Percentiles rank a stretch among this genome's conserved stretches.
phyloP scores from a whole-genome alignment of 2,888 invertebrate genomes.

The Noctua janthe region DNA sequence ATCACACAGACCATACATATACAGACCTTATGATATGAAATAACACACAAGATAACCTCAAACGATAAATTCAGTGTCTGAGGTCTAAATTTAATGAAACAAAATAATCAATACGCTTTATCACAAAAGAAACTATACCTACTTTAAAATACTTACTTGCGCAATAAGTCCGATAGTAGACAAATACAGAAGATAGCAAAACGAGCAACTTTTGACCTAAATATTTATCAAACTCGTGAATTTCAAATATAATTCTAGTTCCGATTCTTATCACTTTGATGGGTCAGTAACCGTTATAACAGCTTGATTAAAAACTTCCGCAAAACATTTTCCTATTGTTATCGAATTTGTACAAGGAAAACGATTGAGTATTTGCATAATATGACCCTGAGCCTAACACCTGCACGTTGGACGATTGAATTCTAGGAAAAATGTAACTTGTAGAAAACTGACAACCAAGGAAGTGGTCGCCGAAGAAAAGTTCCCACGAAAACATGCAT shows the following conservation, averaged over 20 bases:
- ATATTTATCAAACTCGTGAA: neutral
- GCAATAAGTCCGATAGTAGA: neutral
- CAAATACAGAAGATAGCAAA: neutral
- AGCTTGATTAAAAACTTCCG: neutral
- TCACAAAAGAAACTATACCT: neutral
- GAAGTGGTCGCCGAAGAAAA: neutral
- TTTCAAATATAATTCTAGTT: neutral
- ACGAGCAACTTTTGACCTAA: neutral
- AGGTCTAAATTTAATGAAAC: neutral
- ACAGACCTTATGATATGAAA: neutral
- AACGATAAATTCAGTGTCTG: neutral
- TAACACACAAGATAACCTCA: neutral
- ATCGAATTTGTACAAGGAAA: slow-evolving; percentile 19
- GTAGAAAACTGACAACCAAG: too few relatives aligned
- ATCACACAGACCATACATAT: neutral
- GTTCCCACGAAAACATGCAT: neutral
- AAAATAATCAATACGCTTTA: neutral
- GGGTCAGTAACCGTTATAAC: slow-evolving; percentile 8
- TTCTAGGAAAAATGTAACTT: neutral
- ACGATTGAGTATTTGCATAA: neutral
- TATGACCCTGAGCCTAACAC: neutral
- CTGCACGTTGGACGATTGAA: neutral
- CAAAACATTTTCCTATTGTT: slow-evolving; percentile 5
- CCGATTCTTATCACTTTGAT: slow-evolving; percentile 6
- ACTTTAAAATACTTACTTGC: neutral